Evolutionary conservation across 2,797 vertebrate genomes (phyloP).

Genomic region (Halcyon chelicuti): DNA sequence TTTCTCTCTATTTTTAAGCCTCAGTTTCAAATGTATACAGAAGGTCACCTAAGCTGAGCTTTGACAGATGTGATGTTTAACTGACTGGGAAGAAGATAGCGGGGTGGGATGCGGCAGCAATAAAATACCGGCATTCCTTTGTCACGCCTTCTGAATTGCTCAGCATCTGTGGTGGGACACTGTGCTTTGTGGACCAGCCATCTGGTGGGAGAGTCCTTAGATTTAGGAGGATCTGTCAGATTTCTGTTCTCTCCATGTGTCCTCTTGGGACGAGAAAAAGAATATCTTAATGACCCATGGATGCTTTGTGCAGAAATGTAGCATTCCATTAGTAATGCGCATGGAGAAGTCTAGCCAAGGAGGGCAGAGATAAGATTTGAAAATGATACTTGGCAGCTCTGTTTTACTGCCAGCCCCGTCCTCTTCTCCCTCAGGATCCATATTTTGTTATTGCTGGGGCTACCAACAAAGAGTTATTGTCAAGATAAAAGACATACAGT

Average conservation of each 20-base stretch:
- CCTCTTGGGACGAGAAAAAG: background rate
- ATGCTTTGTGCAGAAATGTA: slow-evolving; percentile 19
- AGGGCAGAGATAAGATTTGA: background rate
- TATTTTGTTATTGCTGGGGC: slow-evolving; percentile 1
- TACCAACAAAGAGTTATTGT: slow-evolving; percentile 8
- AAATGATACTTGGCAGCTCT: slow-evolving; percentile 10
- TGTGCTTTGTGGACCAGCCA: background rate
- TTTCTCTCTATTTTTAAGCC: slow-evolving; percentile 40
- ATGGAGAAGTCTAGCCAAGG: background rate
- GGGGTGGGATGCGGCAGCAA: background rate
- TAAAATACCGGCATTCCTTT: slow-evolving; percentile 9
- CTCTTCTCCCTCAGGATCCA: background rate
- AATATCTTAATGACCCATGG: background rate
- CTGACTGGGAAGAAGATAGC: background rate
- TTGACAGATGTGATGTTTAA: background rate
- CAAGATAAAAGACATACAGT: background rate
- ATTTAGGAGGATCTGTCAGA: slow-evolving; percentile 18
- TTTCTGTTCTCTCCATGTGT: slow-evolving; percentile 15
- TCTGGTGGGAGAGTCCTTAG: background rate
- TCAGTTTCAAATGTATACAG: background rate
- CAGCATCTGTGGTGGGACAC: background rate
- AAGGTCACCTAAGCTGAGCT: slow-evolving; percentile 30
- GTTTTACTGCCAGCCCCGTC: background rate
- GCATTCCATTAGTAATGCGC: background rate
- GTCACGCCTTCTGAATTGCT: slow-evolving; percentile 4